Percentiles rank a stretch among this genome's conserved stretches.
Conservation (phyloP, 2,888 invertebrate genomes). For the Chymomyza procnemis region DNA sequence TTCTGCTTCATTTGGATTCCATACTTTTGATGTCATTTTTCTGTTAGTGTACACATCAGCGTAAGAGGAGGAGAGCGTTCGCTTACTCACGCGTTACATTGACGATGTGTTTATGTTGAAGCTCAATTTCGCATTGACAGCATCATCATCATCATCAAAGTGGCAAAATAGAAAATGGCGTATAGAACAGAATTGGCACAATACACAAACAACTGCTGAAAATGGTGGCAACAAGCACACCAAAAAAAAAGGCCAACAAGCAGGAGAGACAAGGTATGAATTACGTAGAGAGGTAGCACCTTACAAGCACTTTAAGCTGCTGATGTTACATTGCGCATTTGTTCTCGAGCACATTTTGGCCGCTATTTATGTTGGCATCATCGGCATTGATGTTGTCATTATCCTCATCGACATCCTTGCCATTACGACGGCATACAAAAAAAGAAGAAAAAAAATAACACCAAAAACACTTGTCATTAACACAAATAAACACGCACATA, state of each 20-base stretch:
- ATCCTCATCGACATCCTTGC: slow-evolving; percentile 71
- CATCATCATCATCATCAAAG: slow-evolving; percentile 56
- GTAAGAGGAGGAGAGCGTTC: not conserved
- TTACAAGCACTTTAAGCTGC: slow-evolving; percentile 70
- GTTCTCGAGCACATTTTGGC: not conserved
- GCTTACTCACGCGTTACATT: slow-evolving; percentile 60
- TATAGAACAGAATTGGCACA: slow-evolving; percentile 19
- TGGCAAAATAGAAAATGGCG: slow-evolving; percentile 28
- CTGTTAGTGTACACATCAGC: too few relatives aligned
- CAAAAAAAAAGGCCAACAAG: not conserved
- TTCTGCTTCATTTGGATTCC: too few relatives aligned
- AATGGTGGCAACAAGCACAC: slow-evolving; percentile 2
- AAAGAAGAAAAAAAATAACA: too few relatives aligned
- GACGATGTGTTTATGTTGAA: slow-evolving; percentile 68
- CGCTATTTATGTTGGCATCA: slow-evolving; percentile 39
- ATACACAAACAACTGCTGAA: not conserved
- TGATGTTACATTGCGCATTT: slow-evolving; percentile 30
- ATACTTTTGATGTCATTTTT: too few relatives aligned
- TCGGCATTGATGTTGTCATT: slow-evolving; percentile 68
- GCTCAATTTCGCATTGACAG: slow-evolving; percentile 70
- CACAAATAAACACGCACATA: slow-evolving; percentile 48
- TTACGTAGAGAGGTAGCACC: slow-evolving; percentile 41
- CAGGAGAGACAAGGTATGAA: not conserved
- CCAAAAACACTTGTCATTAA: slow-evolving; percentile 71
- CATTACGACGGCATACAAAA: slow-evolving; percentile 59